Evolutionary conservation across 2,797 vertebrate species (phyloP).

Genomic region (Pseudochaenichthys georgianus): DNA sequence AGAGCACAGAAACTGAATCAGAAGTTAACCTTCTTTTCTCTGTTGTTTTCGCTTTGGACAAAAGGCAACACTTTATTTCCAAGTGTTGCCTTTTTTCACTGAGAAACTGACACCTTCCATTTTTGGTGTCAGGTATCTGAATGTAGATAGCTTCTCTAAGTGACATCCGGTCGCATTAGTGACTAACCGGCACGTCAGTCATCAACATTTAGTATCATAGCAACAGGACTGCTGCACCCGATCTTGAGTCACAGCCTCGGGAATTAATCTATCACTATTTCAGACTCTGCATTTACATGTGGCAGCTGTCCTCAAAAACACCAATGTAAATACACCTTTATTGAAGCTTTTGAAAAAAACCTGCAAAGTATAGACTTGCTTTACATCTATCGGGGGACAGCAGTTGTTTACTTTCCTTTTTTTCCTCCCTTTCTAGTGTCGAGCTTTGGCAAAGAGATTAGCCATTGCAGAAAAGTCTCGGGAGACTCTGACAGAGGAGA

Average conservation of each 20-base stretch:
- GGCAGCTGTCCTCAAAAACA: constrained; percentile 11
- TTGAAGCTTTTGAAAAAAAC: constrained; percentile 27
- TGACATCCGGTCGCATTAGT: constrained; percentile 18
- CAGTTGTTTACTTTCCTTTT: constrained; percentile 26
- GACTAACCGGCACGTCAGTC: constrained; percentile 38
- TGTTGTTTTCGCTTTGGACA: constrained; percentile 21
- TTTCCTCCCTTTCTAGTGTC: constrained; percentile 84
- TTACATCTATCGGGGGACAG: not conserved
- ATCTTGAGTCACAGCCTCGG: constrained; percentile 30
- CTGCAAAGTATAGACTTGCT: not conserved
- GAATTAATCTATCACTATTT: constrained; percentile 42
- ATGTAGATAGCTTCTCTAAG: constrained; percentile 17
- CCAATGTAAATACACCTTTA: constrained; percentile 10
- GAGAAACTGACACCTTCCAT: constrained; percentile 28
- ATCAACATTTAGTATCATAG: constrained; percentile 28
- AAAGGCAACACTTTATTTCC: not conserved
- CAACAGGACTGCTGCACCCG: constrained; percentile 24
- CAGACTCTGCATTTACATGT: constrained; percentile 31
- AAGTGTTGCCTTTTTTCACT: constrained; percentile 3
- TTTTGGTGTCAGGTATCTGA: constrained; percentile 45
- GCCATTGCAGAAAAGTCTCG: constrained; percentile 93
- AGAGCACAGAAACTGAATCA: constrained; percentile 15
- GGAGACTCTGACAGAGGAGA: constrained; percentile 88
- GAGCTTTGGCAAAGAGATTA: constrained; percentile 94
- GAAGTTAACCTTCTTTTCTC: constrained; percentile 31